Base-by-base conservation (phyloP, 1,140 invertebrate genomes). In the Ostrea denselamellosa region DNA sequence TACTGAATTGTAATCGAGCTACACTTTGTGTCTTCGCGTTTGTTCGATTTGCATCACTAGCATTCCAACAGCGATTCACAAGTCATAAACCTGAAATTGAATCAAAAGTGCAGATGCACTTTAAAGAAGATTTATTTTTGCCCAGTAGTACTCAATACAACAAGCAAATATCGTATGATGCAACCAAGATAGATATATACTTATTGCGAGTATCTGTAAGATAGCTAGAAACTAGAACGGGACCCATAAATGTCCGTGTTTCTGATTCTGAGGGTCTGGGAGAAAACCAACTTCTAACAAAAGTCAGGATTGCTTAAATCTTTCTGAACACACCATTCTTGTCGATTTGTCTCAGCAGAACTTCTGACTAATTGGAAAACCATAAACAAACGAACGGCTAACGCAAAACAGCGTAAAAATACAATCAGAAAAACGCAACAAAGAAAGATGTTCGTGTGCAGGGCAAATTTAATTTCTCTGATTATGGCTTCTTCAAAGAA, bases 311-410 rank as follows among this genome's bases (percentile, higher is more conserved):
- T 25, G 8, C 25, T 77, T 77, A 77, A 28, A 34, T 77, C 68
- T 34, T 77, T 77, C 12, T 77, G 34, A 77, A 77, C 68, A 77
- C 68, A 77, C 28, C 28, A 77, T 77, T 77, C 68, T 77, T 77
- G 68, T 77, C 68, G 68, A 25, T 4, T 12, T 25, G 68, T 34
- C 68, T 77, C 25, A 77, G 28, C 68, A 77, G 25, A 77, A 77
- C 68, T 77, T 77, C 68, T 28, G 25, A 77, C 68, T 77, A 77
- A 77, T 77, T 77, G 68, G 68, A 77, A 77, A 28, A 77, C 68
- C 68, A 77, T 77, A 77, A 77, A 77, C 68, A 77, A 34, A 77
- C 25, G 25, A 77, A 77, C 68, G 12, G 25, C 10, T 28, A 77
- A 34, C 25, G 68, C 68, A 25, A 77, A 34, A 34, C 22, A 34